Percentiles rank a stretch among this genome's conserved stretches.
These are phyloP conservation scores for Pimephales promelas DNA, from an alignment of 2,113 vertebrate genomes.

Conservation along the genomic window DNA sequence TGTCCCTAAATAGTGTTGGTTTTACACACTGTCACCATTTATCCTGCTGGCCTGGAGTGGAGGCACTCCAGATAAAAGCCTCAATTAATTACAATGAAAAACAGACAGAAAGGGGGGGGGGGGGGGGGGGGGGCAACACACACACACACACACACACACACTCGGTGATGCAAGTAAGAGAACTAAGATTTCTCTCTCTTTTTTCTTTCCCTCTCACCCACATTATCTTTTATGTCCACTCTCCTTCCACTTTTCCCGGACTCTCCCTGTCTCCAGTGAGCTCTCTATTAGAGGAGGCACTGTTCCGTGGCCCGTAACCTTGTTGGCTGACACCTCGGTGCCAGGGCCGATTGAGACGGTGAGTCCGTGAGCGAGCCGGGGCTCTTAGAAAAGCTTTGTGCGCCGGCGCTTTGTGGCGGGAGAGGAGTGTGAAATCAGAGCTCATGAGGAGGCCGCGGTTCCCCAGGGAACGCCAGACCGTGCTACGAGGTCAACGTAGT, in stretches of 20 bases:
- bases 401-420: constrained; percentile 86
- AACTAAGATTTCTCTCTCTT: constrained; percentile 59
- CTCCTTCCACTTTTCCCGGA: constrained; percentile 56
- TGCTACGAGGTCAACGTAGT: constrained; percentile 87
- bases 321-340: constrained; percentile 66
- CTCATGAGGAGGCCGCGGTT: constrained; percentile 88
- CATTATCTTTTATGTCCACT: constrained; percentile 56
- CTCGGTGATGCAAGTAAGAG: constrained; percentile 47
- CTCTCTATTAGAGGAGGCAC: constrained; percentile 93
- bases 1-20: constrained; percentile 71
- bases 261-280: constrained; percentile 81
- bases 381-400: constrained; percentile 94
- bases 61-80: constrained; percentile 97
- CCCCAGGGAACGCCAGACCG: constrained; percentile 86
- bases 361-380: constrained; percentile 76
- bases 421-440: constrained; percentile 93
- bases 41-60: constrained; percentile 86
- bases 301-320: constrained; percentile 92
- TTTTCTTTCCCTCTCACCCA: constrained; percentile 45
- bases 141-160: no score
- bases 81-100: constrained; percentile 94
- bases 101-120: constrained; percentile 63
- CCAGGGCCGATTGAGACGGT: constrained; percentile 82
- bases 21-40: constrained; percentile 91
- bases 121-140: constrained; percentile 23